These are phyloP conservation scores for Aspidiotus rigidus DNA, from an alignment of 2,888 invertebrate species.

Conservation along the genomic window DNA sequence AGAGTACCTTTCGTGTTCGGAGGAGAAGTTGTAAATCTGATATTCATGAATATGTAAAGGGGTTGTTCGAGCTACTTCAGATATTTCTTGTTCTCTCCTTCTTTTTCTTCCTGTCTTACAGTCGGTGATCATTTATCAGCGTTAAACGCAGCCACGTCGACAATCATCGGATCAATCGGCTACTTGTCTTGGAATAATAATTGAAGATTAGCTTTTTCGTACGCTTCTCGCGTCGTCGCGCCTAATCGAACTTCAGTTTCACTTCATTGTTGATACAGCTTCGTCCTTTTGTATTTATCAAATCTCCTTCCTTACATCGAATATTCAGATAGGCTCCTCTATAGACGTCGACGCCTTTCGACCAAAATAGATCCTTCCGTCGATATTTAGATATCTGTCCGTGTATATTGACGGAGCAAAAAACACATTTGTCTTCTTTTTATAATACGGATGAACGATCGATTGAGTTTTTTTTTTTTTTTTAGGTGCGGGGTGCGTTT, in stretches of 20 bases:
- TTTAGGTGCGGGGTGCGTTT: too few relatives aligned
- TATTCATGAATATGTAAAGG: constrained; percentile 33
- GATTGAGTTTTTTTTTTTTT: too few relatives aligned
- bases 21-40: constrained; percentile 29
- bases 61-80: constrained; percentile 30
- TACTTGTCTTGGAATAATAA: constrained; percentile 33
- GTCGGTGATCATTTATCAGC: constrained; percentile 30
- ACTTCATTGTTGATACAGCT: neutral
- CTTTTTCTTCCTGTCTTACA: constrained; percentile 7
- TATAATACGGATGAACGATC: too few relatives aligned
- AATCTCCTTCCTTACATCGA: neutral
- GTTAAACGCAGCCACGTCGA: constrained; percentile 32
- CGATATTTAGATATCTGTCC: too few relatives aligned
- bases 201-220: constrained; percentile 24
- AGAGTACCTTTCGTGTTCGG: constrained; percentile 28
- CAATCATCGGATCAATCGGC: constrained; percentile 33
- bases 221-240: neutral
- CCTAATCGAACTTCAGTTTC: constrained; percentile 21
- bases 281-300: neutral
- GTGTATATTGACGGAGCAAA: too few relatives aligned
- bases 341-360: neutral
- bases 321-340: neutral
- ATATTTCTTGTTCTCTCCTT: neutral
- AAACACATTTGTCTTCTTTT: too few relatives aligned
- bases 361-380: too few relatives aligned